Percentiles rank a stretch among this genome's conserved stretches.
Conservation (phyloP, 2,113 vertebrate species). For the Ageneiosus marmoratus region DNA sequence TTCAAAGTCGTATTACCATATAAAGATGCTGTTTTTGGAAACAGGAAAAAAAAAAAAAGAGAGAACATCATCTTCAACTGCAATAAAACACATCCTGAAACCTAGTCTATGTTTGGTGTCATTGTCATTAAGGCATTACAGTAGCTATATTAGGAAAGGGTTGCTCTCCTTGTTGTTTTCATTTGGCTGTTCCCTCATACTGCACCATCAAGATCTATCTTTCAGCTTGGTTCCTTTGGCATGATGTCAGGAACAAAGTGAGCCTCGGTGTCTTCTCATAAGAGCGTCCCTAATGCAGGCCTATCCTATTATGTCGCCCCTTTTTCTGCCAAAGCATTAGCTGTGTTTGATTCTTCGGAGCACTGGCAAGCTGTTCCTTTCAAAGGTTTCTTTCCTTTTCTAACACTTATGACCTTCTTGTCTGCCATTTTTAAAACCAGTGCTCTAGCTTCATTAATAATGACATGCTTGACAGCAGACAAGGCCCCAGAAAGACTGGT, state of each 20-base stretch:
- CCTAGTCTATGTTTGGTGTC: slow-evolving; percentile 20
- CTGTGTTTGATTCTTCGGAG: slow-evolving; percentile 29
- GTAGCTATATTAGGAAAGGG: slow-evolving; percentile 66
- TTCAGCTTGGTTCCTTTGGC: slow-evolving; percentile 55
- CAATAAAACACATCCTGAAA: slow-evolving; percentile 24
- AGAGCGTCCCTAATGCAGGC: slow-evolving; percentile 12
- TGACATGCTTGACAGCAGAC: slow-evolving; percentile 8
- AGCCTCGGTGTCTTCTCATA: slow-evolving; percentile 26
- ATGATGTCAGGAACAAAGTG: slow-evolving; percentile 56
- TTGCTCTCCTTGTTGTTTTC: slow-evolving; percentile 40
- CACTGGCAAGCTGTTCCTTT: slow-evolving; percentile 25
- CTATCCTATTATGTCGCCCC: slow-evolving; percentile 19
- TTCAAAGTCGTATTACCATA: slow-evolving; percentile 64
- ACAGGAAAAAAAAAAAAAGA: slow-evolving; percentile 29
- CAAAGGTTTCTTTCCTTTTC: slow-evolving; percentile 19
- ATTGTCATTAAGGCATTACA: background rate
- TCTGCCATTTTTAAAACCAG: slow-evolving; percentile 31
- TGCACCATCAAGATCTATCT: slow-evolving; percentile 36
- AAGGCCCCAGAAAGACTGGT: background rate
- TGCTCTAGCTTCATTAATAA: slow-evolving; percentile 12
- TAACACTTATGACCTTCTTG: slow-evolving; percentile 17
- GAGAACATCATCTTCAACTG: slow-evolving; percentile 37
- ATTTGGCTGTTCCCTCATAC: slow-evolving; percentile 45
- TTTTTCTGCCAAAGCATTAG: slow-evolving; percentile 28
- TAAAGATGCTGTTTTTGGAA: slow-evolving; percentile 66